These are phyloP conservation scores for Holothuria leucospilota DNA, from an alignment of 53 echinoderm and acorn worm species.

Conservation along the genomic window DNA sequence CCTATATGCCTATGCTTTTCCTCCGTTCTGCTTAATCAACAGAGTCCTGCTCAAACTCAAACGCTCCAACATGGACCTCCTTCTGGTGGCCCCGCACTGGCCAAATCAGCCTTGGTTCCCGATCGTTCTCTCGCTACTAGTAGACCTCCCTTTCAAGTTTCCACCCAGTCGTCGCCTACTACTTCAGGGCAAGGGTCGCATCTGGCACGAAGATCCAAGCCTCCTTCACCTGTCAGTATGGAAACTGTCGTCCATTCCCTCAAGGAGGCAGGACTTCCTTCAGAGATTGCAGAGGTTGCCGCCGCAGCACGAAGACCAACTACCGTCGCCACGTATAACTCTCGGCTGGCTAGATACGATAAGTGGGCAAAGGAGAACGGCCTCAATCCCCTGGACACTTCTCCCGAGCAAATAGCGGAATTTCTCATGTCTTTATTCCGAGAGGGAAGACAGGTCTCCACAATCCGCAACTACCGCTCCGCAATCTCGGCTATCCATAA, in stretches of 20 bases:
- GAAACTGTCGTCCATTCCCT: neutral
- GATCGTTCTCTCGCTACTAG: neutral
- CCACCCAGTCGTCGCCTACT: too few relatives aligned
- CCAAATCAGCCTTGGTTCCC: conserved; percentile 58
- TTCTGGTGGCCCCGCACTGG: conserved; percentile 62
- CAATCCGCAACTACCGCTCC: too few relatives aligned
- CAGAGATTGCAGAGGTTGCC: neutral
- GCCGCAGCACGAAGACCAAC: neutral
- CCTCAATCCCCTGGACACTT: neutral
- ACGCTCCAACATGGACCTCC: neutral
- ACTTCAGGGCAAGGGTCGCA: too few relatives aligned
- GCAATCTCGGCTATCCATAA: too few relatives aligned
- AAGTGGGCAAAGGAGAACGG: neutral
- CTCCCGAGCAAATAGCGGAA: too few relatives aligned
- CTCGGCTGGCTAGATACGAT: neutral
- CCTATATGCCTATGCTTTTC: conserved; percentile 58
- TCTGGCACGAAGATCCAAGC: too few relatives aligned
- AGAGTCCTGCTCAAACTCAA: conserved; percentile 19
- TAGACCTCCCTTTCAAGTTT: neutral
- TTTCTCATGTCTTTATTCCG: too few relatives aligned
- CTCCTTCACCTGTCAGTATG: neutral
- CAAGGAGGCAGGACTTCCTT: too few relatives aligned
- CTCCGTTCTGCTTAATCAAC: conserved; percentile 28
- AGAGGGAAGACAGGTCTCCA: too few relatives aligned
- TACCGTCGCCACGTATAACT: neutral